phyloP scores from a whole-genome alignment of 2,113 vertebrate species.

The Rafetus swinhoei region DNA sequence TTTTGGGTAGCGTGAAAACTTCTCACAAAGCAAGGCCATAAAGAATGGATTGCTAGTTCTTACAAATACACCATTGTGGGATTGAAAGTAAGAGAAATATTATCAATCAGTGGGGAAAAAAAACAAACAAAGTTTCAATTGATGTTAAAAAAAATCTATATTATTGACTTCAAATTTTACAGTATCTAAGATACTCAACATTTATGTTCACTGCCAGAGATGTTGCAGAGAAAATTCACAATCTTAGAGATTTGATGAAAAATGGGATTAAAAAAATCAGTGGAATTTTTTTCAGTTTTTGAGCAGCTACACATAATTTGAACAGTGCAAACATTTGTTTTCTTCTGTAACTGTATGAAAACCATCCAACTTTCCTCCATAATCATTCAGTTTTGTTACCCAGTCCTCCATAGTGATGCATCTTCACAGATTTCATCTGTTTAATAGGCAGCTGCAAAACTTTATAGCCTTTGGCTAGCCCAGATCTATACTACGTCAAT shows the following conservation, averaged over 20 bases:
- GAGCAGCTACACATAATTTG: neutral
- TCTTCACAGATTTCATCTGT: neutral
- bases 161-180: neutral
- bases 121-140: neutral
- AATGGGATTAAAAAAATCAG: neutral
- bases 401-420: neutral
- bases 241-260: neutral
- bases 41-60: neutral
- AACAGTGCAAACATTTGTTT: neutral
- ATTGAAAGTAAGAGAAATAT: neutral
- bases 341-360: neutral
- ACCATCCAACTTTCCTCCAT: neutral
- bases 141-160: neutral
- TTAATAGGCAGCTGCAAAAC: neutral
- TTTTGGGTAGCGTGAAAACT: neutral
- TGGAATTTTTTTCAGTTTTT: neutral
- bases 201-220: neutral
- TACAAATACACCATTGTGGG: neutral
- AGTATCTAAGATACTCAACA: neutral
- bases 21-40: neutral
- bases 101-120: neutral
- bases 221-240: neutral
- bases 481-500: neutral
- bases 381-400: neutral
- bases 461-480: neutral